A percentile compares a stretch with the other conserved stretches of the same genome.
phyloP scores from a whole-genome alignment of 2,797 vertebrate genomes.

The Ctenochaetus hawaiiensis region DNA sequence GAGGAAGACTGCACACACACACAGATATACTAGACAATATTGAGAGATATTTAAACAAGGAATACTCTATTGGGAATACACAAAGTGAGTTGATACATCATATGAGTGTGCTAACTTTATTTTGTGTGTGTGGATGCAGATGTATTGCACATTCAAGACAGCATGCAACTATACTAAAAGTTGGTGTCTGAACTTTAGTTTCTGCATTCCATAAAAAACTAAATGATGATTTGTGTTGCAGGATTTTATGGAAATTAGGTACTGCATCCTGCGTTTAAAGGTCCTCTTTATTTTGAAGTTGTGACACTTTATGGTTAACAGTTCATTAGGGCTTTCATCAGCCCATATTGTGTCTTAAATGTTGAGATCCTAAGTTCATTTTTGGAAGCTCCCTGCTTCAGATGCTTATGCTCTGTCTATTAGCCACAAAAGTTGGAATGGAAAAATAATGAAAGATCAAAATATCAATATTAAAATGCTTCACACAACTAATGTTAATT shows the following conservation, averaged over 20 bases:
- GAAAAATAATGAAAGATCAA: constrained; percentile 3
- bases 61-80: constrained; percentile 18
- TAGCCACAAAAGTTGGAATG: not conserved
- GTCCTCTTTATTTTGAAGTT: constrained; percentile 35
- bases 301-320: constrained; percentile 28
- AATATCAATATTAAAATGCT: not conserved
- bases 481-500: not conserved
- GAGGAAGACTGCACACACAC: constrained; percentile 34
- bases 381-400: constrained; percentile 40
- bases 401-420: constrained; percentile 1
- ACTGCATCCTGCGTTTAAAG: constrained; percentile 42
- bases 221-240: constrained; percentile 13
- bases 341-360: constrained; percentile 46
- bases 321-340: constrained; percentile 54
- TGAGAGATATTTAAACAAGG: constrained; percentile 38
- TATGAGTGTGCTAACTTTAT: not conserved
- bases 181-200: not conserved
- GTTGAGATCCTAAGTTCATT: constrained; percentile 33
- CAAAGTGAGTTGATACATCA: not conserved
- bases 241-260: constrained; percentile 24
- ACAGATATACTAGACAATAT: constrained; percentile 18
- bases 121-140: not conserved
- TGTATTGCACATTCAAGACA: too few relatives aligned
- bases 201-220: not conserved
- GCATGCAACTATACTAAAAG: too few relatives aligned